Base-by-base conservation (phyloP, 2,113 vertebrate species). In the Poecilia latipinna region DNA sequence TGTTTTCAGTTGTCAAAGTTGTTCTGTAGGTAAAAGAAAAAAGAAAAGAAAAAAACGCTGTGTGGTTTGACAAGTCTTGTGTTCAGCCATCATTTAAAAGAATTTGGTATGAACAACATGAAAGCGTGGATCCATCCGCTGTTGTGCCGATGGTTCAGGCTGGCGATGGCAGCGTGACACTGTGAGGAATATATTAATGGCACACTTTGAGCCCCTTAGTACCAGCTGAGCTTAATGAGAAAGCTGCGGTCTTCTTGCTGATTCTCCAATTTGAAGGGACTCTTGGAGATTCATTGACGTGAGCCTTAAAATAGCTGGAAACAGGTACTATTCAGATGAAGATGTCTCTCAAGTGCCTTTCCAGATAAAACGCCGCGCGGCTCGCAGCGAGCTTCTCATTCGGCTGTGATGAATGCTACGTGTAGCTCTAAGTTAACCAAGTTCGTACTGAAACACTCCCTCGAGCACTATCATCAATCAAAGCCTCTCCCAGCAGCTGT, bases 381-480 rank as follows among this genome's bases (percentile, higher is more conserved):
- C 82, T 85, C 4, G 68, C 61, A 44, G 76, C 75, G 75, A 83
- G 82, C 84, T 66, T 85, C 81, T 86, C 80, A 79, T 72, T 90
- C 79, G 82, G 84, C 86, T 85, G 82, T 89, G 91, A 91, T 89
- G 84, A 90, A 91, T 86, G 89, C 88, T 80, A 80, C 74, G n/a
- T 54, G 88, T 71, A 87, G 84, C 83, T 87, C 74, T 7, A 66
- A 89, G 82, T 92, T 89, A 93, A 92, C 86, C 81, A 83, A 90
- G 88, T 90, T 91, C 91, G 85, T 86, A 86, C 48, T 85, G 85
- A 90, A 89, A 89, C 82, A 84, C 85, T 91, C 90, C 89, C 89
- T 3, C 75, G 80, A 89, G 90, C 82, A 24, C 74, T 61, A 68
- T 84, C 85, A 92, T 93, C 92, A 89, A 90, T 93, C 90, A 90